Conservation (phyloP, 1,140 invertebrate genomes). For the Zaprionus kolodkinae region DNA sequence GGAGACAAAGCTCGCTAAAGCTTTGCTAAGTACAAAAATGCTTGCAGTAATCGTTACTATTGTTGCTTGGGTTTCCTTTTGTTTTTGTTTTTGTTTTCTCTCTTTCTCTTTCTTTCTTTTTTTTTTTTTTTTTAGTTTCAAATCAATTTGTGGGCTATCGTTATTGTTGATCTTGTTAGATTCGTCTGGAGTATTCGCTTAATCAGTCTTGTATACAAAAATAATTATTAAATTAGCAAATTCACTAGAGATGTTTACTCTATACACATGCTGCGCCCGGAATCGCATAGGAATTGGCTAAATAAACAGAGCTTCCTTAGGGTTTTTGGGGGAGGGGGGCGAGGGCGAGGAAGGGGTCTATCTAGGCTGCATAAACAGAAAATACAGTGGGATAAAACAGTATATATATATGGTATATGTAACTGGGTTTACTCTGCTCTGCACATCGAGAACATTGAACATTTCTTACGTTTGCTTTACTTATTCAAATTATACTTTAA, state of each 20-base stretch:
- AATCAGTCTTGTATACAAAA: conserved; percentile 79
- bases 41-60: conserved; percentile 51
- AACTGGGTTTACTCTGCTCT: conserved; percentile 3
- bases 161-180: conserved; percentile 22
- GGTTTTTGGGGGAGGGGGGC: no score
- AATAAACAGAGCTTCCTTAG: background rate
- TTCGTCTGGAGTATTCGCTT: conserved; percentile 65
- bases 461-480: conserved; percentile 47
- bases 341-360: background rate
- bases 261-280: conserved; percentile 35
- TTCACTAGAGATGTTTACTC: conserved; percentile 33
- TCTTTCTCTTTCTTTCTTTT: background rate
- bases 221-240: conserved; percentile 39
- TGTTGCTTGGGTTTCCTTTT: conserved; percentile 32
- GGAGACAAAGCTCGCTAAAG: conserved; percentile 45
- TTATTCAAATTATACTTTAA: conserved; percentile 70
- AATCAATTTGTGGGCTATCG: conserved; percentile 43
- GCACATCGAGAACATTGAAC: conserved; percentile 47
- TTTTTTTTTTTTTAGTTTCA: conserved; percentile 1
- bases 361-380: conserved; percentile 2
- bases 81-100: conserved; percentile 1
- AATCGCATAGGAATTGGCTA: background rate
- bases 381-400: background rate
- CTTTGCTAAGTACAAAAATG: conserved; percentile 72
- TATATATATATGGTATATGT: background rate